Conservation (phyloP, 1,140 invertebrate species). For the Euborellia annulipes region DNA sequence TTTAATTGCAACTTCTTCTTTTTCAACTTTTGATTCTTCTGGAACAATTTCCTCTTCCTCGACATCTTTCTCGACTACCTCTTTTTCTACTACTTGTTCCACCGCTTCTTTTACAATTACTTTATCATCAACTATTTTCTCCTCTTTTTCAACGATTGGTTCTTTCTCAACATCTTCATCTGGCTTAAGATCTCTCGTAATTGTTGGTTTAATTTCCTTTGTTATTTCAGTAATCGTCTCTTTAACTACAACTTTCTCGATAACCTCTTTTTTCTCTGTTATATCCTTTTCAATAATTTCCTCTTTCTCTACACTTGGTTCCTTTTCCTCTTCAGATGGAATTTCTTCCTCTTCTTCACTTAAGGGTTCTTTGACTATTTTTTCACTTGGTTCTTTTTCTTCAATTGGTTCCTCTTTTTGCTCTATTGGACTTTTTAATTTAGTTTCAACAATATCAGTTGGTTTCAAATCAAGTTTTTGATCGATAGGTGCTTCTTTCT, state of each 20-base stretch:
- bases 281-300: conserved; percentile 7
- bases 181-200: neutral
- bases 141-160: conserved; percentile 2
- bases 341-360: conserved; percentile 10
- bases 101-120: conserved; percentile 1
- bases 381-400: conserved; percentile 10
- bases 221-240: conserved; percentile 7
- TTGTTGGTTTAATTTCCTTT: conserved; percentile 8
- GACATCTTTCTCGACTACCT: neutral
- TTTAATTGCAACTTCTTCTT: neutral
- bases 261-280: conserved; percentile 4
- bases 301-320: conserved; percentile 6
- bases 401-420: conserved; percentile 17
- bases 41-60: neutral
- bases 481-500: conserved; percentile 10
- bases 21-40: conserved; percentile 4
- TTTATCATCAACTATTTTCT: conserved; percentile 7
- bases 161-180: neutral
- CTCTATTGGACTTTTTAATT: conserved; percentile 1
- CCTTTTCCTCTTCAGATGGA: conserved; percentile 1
- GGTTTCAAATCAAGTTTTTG: neutral
- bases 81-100: conserved; percentile 3
- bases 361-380: conserved; percentile 7
- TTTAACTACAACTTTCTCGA: conserved; percentile 6
- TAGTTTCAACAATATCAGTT: conserved; percentile 1